These are phyloP conservation scores for Alloscopus bannaensis DNA, from an alignment of 2,888 invertebrate species.

Conservation along the genomic window DNA sequence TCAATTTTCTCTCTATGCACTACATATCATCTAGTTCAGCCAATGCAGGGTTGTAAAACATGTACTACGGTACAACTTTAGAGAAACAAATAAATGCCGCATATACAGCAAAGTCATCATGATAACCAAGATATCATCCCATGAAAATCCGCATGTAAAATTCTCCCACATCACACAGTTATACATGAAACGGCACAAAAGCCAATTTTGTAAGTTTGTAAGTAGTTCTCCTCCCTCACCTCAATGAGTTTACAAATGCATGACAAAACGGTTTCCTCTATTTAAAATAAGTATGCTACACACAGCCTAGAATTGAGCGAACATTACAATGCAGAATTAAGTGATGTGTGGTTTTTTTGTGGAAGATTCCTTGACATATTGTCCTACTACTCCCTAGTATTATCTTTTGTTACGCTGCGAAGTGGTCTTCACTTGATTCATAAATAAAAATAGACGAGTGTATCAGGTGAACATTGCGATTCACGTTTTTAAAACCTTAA, in stretches of 20 bases:
- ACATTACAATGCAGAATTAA: constrained; percentile 32
- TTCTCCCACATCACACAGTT: constrained; percentile 6
- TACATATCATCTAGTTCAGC: constrained; percentile 20
- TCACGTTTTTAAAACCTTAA: not conserved
- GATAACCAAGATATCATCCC: not conserved
- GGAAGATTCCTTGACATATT: constrained; percentile 34
- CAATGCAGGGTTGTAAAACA: too few relatives aligned
- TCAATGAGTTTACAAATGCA: constrained; percentile 33
- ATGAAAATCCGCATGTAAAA: not conserved
- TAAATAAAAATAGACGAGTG: constrained; percentile 21
- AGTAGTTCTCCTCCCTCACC: constrained; percentile 10
- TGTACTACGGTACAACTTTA: too few relatives aligned
- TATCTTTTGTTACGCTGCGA: too few relatives aligned
- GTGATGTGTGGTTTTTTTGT: constrained; percentile 31
- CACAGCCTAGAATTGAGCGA: not conserved
- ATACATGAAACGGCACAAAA: not conserved
- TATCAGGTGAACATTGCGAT: constrained; percentile 13
- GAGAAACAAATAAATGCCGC: constrained; percentile 17
- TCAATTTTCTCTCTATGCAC: constrained; percentile 16
- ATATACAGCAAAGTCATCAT: constrained; percentile 16
- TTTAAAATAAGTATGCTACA: constrained; percentile 28
- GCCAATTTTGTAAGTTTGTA: not conserved
- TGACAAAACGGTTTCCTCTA: constrained; percentile 35
- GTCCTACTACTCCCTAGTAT: constrained; percentile 23
- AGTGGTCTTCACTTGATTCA: not conserved